These are phyloP conservation scores for Orbicella faveolata DNA, from an alignment of 64 coral and sea anemone genomes.

Conservation along the genomic window DNA sequence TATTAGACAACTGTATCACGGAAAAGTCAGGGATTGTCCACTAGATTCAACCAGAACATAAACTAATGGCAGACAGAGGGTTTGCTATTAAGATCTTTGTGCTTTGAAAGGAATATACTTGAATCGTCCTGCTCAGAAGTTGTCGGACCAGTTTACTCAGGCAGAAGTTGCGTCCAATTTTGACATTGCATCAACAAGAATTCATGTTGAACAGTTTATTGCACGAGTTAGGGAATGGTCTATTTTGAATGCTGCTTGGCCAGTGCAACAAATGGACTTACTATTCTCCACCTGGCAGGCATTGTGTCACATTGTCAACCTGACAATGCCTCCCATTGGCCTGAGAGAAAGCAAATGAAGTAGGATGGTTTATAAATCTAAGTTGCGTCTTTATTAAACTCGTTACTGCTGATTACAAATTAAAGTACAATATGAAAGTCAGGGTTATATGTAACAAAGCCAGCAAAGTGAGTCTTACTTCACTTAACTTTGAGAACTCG, in stretches of 20 bases:
- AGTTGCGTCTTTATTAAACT: background rate
- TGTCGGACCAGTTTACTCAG: slow-evolving; percentile 13
- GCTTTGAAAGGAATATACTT: slow-evolving; percentile 30
- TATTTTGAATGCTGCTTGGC: slow-evolving; percentile 54
- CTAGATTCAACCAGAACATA: slow-evolving; percentile 20
- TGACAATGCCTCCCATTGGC: slow-evolving; percentile 37
- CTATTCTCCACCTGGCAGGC: slow-evolving; percentile 51
- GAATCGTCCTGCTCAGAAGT: slow-evolving; percentile 45
- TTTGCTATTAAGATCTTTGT: slow-evolving; percentile 47
- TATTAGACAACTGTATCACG: slow-evolving; percentile 46
- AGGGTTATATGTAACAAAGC: background rate
- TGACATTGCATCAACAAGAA: slow-evolving; percentile 64
- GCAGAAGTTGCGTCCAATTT: slow-evolving; percentile 54
- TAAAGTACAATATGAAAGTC: background rate
- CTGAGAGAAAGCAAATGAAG: background rate
- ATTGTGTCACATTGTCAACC: slow-evolving; percentile 60
- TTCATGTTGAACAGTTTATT: slow-evolving; percentile 68
- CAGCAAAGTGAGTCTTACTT: background rate
- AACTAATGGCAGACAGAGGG: slow-evolving; percentile 56
- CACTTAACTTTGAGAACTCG: slow-evolving; percentile 28
- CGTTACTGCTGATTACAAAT: background rate
- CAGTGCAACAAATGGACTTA: slow-evolving; percentile 49
- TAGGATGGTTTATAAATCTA: background rate
- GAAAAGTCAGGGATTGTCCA: background rate
- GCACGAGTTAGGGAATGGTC: slow-evolving; percentile 41